Percentiles rank a stretch among this genome's conserved stretches.
These are phyloP conservation scores for Odocoileus virginianus DNA, from an alignment of 2,113 vertebrate genomes.

Conservation along the genomic window DNA sequence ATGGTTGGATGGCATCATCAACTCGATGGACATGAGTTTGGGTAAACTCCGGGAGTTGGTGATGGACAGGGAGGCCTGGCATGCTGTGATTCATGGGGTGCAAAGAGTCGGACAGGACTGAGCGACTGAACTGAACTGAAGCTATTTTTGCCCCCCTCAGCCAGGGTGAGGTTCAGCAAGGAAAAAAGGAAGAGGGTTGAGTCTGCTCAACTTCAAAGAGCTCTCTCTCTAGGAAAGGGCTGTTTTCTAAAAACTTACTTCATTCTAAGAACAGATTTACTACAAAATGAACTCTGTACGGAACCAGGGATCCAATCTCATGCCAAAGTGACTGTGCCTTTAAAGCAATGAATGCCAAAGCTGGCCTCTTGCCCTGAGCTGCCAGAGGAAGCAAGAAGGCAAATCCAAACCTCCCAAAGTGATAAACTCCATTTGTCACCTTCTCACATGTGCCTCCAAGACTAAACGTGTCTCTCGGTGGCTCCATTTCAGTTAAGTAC, in stretches of 20 bases:
- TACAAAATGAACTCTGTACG: background rate
- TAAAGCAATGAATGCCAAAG: background rate
- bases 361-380: background rate
- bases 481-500: constrained; percentile 66
- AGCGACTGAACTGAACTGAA: background rate
- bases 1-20: no score
- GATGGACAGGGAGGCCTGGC: no score
- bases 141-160: background rate
- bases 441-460: constrained; percentile 61
- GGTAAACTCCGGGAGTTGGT: no score
- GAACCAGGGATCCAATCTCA: background rate
- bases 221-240: background rate
- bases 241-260: background rate
- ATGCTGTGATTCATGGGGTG: no score
- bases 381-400: constrained; percentile 1
- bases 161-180: background rate
- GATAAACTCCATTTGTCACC: constrained; percentile 67
- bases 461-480: constrained; percentile 57
- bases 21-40: no score
- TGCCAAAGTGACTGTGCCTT: background rate
- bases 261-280: background rate
- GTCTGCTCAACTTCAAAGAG: background rate
- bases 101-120: no score
- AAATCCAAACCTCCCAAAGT: constrained; percentile 20
- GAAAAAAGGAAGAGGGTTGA: background rate